A percentile compares a stretch with the other conserved stretches of the same genome.
phyloP scores from a whole-genome alignment of 2,113 vertebrate genomes.

The Stercorarius parasiticus region DNA sequence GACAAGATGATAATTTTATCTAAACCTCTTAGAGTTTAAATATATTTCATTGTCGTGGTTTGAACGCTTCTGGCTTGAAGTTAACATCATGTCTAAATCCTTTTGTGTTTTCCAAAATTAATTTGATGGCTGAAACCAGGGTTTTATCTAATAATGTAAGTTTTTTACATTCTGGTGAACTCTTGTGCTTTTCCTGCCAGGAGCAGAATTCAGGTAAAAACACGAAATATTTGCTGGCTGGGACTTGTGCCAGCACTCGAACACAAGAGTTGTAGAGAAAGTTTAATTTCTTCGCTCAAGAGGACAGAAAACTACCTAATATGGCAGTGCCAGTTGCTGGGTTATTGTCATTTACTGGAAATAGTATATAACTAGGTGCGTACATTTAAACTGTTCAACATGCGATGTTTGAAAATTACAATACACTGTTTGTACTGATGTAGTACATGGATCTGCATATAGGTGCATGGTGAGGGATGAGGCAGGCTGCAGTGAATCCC shows the following conservation, averaged over 20 bases:
- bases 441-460: not conserved
- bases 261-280: not conserved
- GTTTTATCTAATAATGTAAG: not conserved
- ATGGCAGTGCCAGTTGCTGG: not conserved
- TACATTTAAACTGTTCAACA: not conserved
- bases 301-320: not conserved
- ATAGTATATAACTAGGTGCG: not conserved
- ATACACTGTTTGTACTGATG: rapidly evolving
- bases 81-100: not conserved
- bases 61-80: not conserved
- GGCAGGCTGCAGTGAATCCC: not conserved
- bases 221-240: not conserved
- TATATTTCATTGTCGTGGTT: not conserved
- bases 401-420: not conserved
- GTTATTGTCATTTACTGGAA: not conserved
- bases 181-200: not conserved
- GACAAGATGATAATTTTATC: not conserved
- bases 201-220: not conserved
- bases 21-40: not conserved
- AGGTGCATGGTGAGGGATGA: not conserved
- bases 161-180: not conserved
- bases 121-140: not conserved
- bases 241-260: not conserved
- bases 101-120: not conserved
- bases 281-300: not conserved